Percentiles rank a stretch among this genome's conserved stretches.
These are phyloP conservation scores for Alauda arvensis DNA, from an alignment of 2,797 vertebrate species.

Conservation along the genomic window DNA sequence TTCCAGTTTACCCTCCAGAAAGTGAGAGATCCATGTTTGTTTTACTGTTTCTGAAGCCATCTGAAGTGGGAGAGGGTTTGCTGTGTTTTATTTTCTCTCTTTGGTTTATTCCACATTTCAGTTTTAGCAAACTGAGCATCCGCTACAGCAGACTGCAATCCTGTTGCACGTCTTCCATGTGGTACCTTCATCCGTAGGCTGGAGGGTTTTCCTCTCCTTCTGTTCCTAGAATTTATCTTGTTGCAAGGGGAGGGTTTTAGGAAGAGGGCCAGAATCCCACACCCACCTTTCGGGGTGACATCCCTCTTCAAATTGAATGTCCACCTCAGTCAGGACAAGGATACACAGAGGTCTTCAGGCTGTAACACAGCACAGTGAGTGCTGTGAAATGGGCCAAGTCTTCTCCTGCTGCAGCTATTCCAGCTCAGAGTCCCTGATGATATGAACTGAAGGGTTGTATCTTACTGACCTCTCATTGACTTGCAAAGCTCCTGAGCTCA, in stretches of 20 bases:
- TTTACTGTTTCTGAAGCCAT: neutral
- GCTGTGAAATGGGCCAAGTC: neutral
- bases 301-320: neutral
- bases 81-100: neutral
- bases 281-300: neutral
- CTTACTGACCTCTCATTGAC: rapidly evolving
- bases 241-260: neutral
- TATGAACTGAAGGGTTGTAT: neutral
- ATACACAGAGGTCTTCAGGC: neutral
- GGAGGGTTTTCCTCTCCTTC: neutral
- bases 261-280: neutral
- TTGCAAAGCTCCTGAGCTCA: neutral
- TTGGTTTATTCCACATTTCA: neutral
- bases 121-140: neutral
- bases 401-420: neutral
- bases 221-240: neutral
- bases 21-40: neutral
- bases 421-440: neutral
- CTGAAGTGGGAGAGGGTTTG: neutral
- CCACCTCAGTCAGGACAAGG: neutral
- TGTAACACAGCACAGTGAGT: rapidly evolving
- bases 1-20: neutral
- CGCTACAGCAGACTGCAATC: neutral
- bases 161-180: rapidly evolving
- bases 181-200: neutral